Percentiles rank a stretch among this genome's conserved stretches.
Conservation (phyloP, 1,140 invertebrate genomes). For the Papilio xuthus region DNA sequence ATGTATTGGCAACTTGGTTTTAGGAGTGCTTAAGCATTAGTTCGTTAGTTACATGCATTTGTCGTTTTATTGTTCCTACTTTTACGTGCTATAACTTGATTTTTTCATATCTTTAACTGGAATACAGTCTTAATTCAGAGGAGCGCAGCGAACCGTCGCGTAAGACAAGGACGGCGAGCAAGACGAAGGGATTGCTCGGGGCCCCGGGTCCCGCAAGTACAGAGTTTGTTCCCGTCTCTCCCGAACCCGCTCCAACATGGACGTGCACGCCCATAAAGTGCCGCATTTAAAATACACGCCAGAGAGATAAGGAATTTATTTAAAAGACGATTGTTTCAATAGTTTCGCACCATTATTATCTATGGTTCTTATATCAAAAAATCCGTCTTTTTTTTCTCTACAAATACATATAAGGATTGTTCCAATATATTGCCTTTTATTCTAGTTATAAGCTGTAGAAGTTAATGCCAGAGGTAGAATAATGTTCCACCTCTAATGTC, state of each 20-base stretch:
- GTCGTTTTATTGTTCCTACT: neutral
- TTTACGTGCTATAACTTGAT: neutral
- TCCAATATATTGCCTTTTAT: constrained; percentile 33
- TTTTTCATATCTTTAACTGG: constrained; percentile 38
- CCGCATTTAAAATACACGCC: constrained; percentile 79
- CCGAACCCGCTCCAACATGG: constrained; percentile 67
- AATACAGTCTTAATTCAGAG: constrained; percentile 61
- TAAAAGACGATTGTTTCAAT: constrained; percentile 46
- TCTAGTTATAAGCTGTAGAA: constrained; percentile 56
- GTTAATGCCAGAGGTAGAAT: constrained; percentile 73
- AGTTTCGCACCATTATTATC: constrained; percentile 32
- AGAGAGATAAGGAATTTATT: constrained; percentile 81
- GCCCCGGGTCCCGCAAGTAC: constrained; percentile 70
- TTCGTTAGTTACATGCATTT: too few species aligned
- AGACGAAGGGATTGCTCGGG: constrained; percentile 82
- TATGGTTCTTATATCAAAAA: constrained; percentile 65
- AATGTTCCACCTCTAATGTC: constrained; percentile 64
- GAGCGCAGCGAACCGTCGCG: constrained; percentile 75
- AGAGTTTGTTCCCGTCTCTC: constrained; percentile 57
- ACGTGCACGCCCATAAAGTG: constrained; percentile 78
- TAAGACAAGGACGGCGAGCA: constrained; percentile 81
- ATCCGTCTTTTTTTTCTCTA: constrained; percentile 67
- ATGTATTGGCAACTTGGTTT: too few species aligned
- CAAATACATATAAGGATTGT: constrained; percentile 51
- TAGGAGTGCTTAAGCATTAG: too few species aligned